These are phyloP conservation scores for Musca domestica DNA, from an alignment of 1,140 invertebrate genomes.

Conservation along the genomic window DNA sequence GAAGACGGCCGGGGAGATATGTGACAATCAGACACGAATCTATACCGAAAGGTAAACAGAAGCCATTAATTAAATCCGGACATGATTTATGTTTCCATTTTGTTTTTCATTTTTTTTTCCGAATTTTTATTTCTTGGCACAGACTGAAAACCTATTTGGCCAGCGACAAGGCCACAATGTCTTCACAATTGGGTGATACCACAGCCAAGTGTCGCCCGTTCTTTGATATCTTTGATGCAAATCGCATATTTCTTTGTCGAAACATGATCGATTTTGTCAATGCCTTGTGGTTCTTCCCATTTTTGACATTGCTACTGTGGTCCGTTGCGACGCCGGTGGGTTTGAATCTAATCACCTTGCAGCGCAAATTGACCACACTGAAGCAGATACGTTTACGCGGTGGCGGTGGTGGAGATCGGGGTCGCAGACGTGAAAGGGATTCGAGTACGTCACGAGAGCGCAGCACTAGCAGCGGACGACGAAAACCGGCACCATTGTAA, in stretches of 20 bases:
- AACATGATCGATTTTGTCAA: conserved; percentile 70
- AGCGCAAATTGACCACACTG: conserved; percentile 42
- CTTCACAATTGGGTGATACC: conserved; percentile 61
- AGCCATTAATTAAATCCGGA: background rate
- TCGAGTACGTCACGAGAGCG: conserved; percentile 29
- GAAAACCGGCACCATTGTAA: conserved; percentile 40
- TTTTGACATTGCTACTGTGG: conserved; percentile 52
- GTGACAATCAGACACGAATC: conserved; percentile 54
- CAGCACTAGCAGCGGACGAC: conserved; percentile 41
- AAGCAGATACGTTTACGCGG: conserved; percentile 33
- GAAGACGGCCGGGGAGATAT: conserved; percentile 70
- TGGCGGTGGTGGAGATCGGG: conserved; percentile 26
- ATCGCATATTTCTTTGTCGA: conserved; percentile 65
- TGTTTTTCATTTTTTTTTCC: too few species aligned
- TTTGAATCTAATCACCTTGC: conserved; percentile 47
- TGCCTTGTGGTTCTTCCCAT: conserved; percentile 61
- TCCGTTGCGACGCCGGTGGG: conserved; percentile 51
- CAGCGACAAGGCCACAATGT: conserved; percentile 66
- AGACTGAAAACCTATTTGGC: conserved; percentile 65
- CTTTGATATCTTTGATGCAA: conserved; percentile 67
- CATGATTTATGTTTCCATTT: too few species aligned
- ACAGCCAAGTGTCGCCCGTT: conserved; percentile 70
- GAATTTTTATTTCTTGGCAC: too few species aligned
- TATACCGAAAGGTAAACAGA: conserved; percentile 46
- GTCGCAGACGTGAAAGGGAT: conserved; percentile 24